A percentile compares a stretch with the other conserved stretches of the same genome.
Evolutionary conservation across 2,113 vertebrate species (phyloP).

Genomic region (Nycticryphes semicollaris): DNA sequence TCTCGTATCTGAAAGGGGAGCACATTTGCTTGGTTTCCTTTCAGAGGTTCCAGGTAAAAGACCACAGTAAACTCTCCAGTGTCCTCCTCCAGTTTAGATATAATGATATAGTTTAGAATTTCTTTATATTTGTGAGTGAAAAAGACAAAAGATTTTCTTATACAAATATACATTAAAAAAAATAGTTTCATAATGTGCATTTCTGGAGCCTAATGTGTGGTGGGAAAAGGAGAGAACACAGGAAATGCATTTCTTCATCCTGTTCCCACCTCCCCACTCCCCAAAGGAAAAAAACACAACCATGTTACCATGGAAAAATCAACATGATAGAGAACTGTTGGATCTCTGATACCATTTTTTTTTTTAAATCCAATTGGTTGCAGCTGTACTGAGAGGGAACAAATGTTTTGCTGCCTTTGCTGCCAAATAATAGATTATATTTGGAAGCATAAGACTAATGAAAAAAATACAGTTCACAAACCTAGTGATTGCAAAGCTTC

Average conservation of each 20-base stretch:
- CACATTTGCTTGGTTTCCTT: background rate
- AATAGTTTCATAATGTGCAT: background rate
- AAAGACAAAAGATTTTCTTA: background rate
- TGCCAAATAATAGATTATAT: conserved; percentile 75
- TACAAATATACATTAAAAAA: background rate
- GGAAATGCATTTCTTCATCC: background rate
- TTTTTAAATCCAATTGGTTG: conserved; percentile 62
- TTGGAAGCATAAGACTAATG: conserved; percentile 66
- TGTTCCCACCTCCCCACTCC: background rate
- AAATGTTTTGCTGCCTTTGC: conserved; percentile 63
- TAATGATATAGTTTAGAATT: background rate
- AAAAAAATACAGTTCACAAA: conserved; percentile 63
- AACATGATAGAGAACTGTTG: conserved; percentile 38
- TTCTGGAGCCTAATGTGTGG: background rate
- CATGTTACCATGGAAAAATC: conserved; percentile 49
- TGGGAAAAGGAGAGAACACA: background rate
- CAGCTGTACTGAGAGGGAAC: conserved; percentile 66
- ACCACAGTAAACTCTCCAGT: background rate
- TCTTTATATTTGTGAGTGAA: background rate
- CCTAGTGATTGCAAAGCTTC: conserved; percentile 50
- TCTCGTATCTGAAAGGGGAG: background rate
- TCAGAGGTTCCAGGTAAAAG: background rate
- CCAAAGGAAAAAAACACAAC: background rate
- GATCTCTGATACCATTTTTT: conserved; percentile 48
- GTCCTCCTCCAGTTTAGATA: background rate